Conservation (phyloP, 2,113 vertebrate genomes). For the Phainopepla nitens region DNA sequence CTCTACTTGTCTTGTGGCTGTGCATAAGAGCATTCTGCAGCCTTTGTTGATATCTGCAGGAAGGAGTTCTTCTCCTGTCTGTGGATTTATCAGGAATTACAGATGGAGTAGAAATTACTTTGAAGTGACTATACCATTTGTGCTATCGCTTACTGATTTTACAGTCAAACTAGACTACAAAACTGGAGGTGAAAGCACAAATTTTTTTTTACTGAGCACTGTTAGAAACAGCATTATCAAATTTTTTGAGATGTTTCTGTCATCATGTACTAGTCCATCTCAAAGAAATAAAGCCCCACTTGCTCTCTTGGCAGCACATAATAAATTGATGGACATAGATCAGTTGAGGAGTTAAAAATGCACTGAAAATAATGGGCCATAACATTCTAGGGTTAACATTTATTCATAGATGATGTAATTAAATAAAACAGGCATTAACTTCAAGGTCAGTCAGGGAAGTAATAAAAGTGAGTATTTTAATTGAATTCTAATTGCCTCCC, state of each 20-base stretch:
- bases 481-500: conserved; percentile 80
- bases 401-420: conserved; percentile 78
- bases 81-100: conserved; percentile 35
- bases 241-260: conserved; percentile 43
- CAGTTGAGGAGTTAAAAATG: conserved; percentile 69
- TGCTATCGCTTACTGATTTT: conserved; percentile 55
- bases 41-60: background rate
- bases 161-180: conserved; percentile 34
- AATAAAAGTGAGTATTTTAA: conserved; percentile 81
- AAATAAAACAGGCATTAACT: conserved; percentile 78
- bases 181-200: conserved; percentile 1
- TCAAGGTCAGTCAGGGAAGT: conserved; percentile 81
- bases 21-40: background rate
- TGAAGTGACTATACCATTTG: conserved; percentile 23
- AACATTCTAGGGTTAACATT: conserved; percentile 77
- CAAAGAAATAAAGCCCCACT: conserved; percentile 65
- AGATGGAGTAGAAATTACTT: conserved; percentile 34
- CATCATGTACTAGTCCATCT: background rate
- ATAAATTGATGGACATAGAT: conserved; percentile 69
- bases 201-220: conserved; percentile 3
- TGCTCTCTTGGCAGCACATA: conserved; percentile 55
- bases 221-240: conserved; percentile 57
- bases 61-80: background rate
- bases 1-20: background rate
- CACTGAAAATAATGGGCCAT: conserved; percentile 78